phyloP scores from a whole-genome alignment of 2,113 vertebrate genomes.

The Alectura lathami region DNA sequence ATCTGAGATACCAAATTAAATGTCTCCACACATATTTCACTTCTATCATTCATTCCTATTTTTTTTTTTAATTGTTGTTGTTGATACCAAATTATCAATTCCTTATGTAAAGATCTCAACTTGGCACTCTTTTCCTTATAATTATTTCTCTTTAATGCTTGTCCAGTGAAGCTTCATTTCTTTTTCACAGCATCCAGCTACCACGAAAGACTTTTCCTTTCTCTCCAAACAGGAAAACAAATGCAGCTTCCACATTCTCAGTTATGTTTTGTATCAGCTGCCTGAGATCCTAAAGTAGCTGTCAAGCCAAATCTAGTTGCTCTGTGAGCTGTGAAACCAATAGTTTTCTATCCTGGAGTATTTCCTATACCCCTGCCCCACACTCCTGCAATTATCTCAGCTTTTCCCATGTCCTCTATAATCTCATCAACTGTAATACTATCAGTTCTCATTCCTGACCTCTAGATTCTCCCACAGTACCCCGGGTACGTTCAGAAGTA shows the following conservation, averaged over 20 bases:
- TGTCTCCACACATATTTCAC: not conserved
- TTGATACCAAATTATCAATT: not conserved
- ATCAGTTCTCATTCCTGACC: not conserved
- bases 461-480: not conserved
- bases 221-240: slow-evolving; percentile 16
- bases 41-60: not conserved
- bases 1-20: not conserved
- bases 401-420: not conserved
- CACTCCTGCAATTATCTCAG: not conserved
- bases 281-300: not conserved
- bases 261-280: not conserved
- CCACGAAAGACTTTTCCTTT: not conserved
- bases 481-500: not conserved
- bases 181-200: not conserved
- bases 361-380: not conserved
- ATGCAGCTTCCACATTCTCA: not conserved
- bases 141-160: not conserved
- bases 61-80: not conserved
- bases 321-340: not conserved
- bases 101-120: not conserved
- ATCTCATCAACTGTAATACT: slow-evolving; percentile 3
- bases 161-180: not conserved
- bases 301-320: not conserved
- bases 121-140: not conserved
- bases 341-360: not conserved